Evolutionary conservation across 1,140 invertebrate species (phyloP), one percentile per base, ranked within the genome.

Genomic region (Oscheius sp.): DNA sequence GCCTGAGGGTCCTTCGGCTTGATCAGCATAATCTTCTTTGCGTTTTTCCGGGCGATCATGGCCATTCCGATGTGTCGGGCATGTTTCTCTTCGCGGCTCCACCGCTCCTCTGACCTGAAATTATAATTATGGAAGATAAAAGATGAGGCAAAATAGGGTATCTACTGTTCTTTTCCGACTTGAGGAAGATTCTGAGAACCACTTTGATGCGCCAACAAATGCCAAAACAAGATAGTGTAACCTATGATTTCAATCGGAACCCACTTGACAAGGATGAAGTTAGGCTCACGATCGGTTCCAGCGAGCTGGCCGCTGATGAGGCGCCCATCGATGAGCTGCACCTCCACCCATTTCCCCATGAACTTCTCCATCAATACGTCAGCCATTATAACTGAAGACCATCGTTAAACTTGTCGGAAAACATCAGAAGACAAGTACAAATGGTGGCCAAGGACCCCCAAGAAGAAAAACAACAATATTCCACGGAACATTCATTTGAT

Each of bases 11-110:
- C n/a, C n/a, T n/a, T n/a, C n/a, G n/a, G n/a, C n/a, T n/a, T n/a
- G n/a, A n/a, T n/a, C n/a, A n/a, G n/a, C n/a, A n/a, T n/a, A 55
- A 55, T 55, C 49, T 55, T 55, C 49, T 55, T 55, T 4, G 28
- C 23, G 23, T 55, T 55, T 23, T 55, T 55, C 7, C 49, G 7
- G 7, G 49, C 49, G 23, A 55, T 26, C 49, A 55, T 55, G 7
- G 49, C 49, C 7, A 55, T 7, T 13, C 49, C 49, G 7, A 55
- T 55, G 7, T 55, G 49, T 23, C 49, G 49, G 7, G 49, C 15
- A 7, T 55, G 7, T n/a, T n/a, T n/a, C 23, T 55, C 49, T 23
- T 7, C 15, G 7, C 49, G 49, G 23, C 28, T 26, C 49, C 49
- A 55, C 7, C 23, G 49, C 23, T 55, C 49, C 23, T 55, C 49